Evolutionary conservation across 1,140 invertebrate species (phyloP).

Genomic region (Trinorchestia longiramus): DNA sequence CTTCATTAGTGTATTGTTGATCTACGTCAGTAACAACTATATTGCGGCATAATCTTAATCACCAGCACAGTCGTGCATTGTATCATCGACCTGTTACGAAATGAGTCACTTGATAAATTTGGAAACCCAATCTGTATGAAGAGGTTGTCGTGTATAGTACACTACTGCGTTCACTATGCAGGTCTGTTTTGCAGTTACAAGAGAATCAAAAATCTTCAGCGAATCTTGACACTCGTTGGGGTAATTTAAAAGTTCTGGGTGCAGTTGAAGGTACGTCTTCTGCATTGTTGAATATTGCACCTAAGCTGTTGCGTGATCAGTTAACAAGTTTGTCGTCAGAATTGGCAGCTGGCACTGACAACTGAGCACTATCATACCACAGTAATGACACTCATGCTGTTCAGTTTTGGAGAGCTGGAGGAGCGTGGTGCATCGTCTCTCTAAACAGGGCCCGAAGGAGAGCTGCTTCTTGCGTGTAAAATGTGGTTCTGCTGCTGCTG

Average conservation of each 20-base stretch:
- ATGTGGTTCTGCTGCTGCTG: background rate
- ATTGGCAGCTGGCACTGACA: too few species aligned
- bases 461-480: background rate
- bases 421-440: too few species aligned
- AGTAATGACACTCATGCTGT: too few species aligned
- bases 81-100: background rate
- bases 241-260: background rate
- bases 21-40: background rate
- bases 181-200: background rate
- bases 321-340: too few species aligned
- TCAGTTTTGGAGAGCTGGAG: too few species aligned
- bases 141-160: background rate
- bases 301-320: too few species aligned
- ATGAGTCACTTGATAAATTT: background rate
- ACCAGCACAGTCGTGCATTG: background rate
- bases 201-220: background rate
- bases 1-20: background rate
- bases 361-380: too few species aligned
- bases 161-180: background rate
- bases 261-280: too few species aligned
- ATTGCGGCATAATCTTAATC: background rate
- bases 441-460: background rate
- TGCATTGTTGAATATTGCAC: too few species aligned
- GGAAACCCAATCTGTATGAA: background rate
- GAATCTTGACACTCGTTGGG: background rate